Evolutionary conservation across 2,888 invertebrate genomes (phyloP).

Genomic region (Myopa testacea): DNA sequence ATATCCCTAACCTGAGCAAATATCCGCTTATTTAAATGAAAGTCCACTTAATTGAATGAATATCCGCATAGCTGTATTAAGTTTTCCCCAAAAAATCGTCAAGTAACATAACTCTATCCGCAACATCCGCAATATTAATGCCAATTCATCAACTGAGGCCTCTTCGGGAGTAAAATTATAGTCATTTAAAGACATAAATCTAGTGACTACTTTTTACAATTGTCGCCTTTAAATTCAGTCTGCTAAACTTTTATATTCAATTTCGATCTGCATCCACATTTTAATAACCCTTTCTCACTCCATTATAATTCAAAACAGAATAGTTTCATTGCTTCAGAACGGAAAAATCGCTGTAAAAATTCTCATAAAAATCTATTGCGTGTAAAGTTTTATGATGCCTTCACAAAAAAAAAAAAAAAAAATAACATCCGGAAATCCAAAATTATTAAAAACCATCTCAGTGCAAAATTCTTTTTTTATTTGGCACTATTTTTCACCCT

Average conservation of each 20-base stretch:
- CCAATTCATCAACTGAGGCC: no score
- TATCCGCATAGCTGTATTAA: no score
- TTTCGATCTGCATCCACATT: background rate
- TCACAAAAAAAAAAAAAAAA: conserved; percentile 43
- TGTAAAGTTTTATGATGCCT: conserved; percentile 53
- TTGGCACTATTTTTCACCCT: background rate
- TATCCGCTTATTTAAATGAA: no score
- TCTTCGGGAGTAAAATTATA: no score
- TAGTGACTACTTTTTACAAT: no score
- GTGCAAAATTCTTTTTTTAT: conserved; percentile 11
- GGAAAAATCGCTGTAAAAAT: conserved; percentile 4
- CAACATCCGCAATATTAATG: no score
- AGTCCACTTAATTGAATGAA: no score
- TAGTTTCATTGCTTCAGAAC: background rate
- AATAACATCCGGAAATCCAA: conserved; percentile 29
- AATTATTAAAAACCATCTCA: conserved; percentile 39
- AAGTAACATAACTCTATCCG: no score
- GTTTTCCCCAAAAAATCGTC: no score
- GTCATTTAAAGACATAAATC: no score
- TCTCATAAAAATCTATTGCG: conserved; percentile 62
- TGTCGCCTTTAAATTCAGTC: no score
- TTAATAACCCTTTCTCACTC: background rate
- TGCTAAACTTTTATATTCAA: background rate
- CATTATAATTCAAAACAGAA: background rate
- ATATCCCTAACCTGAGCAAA: no score